Base-by-base conservation (phyloP, 2,888 invertebrate species). In the Cerceris ruficornis region DNA sequence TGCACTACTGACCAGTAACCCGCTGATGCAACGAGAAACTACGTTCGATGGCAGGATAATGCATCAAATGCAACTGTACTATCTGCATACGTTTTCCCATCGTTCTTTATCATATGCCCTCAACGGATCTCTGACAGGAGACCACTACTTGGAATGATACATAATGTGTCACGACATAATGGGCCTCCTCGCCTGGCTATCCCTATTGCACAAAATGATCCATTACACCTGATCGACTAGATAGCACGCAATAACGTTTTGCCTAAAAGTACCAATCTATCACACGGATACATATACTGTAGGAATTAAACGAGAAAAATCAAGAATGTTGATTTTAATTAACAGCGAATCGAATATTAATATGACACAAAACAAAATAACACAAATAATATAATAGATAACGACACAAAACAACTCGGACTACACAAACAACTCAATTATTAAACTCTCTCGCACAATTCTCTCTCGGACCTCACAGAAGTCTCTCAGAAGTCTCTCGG, bases 131-230 rank as follows among this genome's bases (percentile, higher is more conserved):
- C 85, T 86, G 85, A 84, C 82, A 80, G 81, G 65, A 76, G 85
- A 86, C 85, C 83, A 84, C 83, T 81, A 72, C 81, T 83, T 73
- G 80, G 83, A 86, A 87, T 88, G 88, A 89, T 90, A 83, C 87
- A 87, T 89, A 89, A 89, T 86, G 86, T 71, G 88, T 88, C 87
- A 82, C 84, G 86, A 87, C 84, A 85, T 89, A 89, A 89, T 88
- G 83, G 85, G 76, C 84, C 84, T 86, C 77, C 84, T 83, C 80
- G 84, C 86, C 85, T 84, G 74, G 68, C 79, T 72, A 87, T n/a
- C n/a, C n/a, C 86, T 81, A 64, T 43, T 62, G 69, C 76, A 66
- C 59, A 69, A 86, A 82, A 87, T 80, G 80, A 84, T 86, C 84
- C 79, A 80, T 79, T 83, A 75, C 61, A 66, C 70, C 77, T 84